These are phyloP conservation scores for Rhinichthys osculus DNA, from an alignment of 2,797 vertebrate species.

Conservation along the genomic window DNA sequence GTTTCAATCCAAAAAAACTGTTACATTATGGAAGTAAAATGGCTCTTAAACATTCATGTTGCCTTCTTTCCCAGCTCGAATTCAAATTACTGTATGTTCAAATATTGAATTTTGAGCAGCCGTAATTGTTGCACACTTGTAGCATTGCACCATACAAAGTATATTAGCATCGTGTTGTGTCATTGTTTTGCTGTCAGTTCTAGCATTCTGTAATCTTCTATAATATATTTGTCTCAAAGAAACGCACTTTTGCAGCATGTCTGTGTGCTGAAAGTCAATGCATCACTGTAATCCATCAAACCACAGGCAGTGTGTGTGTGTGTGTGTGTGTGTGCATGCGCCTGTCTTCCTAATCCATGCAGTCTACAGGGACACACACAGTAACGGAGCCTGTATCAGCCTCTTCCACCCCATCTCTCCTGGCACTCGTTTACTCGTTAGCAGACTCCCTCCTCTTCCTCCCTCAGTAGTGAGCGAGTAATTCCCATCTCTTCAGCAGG, in stretches of 20 bases:
- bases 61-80: no score
- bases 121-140: neutral
- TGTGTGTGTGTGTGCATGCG: neutral
- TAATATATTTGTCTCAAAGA: neutral
- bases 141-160: neutral
- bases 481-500: slow-evolving; percentile 26
- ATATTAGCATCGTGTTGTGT: neutral
- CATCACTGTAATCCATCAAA: slow-evolving; percentile 46
- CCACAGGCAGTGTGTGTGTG: neutral
- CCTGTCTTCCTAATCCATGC: slow-evolving; percentile 72
- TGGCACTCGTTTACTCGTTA: slow-evolving; percentile 58
- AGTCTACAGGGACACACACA: slow-evolving; percentile 73
- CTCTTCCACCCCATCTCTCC: slow-evolving; percentile 66
- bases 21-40: no score
- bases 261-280: neutral
- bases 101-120: neutral
- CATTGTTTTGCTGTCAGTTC: neutral
- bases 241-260: neutral
- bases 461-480: slow-evolving; percentile 30
- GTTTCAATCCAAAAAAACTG: no score
- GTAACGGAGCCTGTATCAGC: slow-evolving; percentile 69
- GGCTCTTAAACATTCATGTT: no score
- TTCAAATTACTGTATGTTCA: neutral
- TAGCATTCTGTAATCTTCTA: neutral
- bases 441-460: slow-evolving; percentile 8